Conservation (phyloP, 2,113 vertebrate genomes). For the Vidua macroura region DNA sequence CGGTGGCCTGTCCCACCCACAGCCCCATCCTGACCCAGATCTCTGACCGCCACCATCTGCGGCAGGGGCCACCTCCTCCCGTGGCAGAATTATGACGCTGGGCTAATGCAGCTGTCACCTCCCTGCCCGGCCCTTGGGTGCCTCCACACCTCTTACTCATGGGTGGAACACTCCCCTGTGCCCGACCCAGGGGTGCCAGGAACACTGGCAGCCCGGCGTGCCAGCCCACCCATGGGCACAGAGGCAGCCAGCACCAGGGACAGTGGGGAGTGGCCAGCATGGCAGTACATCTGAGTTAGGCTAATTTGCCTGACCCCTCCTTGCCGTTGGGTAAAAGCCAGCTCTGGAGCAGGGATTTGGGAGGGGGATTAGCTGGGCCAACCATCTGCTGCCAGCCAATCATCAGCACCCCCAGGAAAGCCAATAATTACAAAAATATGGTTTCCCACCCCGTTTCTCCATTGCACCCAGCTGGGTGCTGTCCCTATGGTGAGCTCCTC, state of each 20-base stretch:
- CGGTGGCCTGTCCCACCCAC: neutral
- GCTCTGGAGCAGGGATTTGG: constrained; percentile 47
- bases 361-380: constrained; percentile 59
- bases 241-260: accelerated
- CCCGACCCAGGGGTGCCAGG: accelerated
- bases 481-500: accelerated
- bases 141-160: constrained; percentile 37
- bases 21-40: constrained; percentile 71
- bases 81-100: constrained; percentile 70
- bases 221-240: accelerated
- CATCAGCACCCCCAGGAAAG: constrained; percentile 38
- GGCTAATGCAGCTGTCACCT: constrained; percentile 75
- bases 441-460: neutral
- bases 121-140: constrained; percentile 65
- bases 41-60: constrained; percentile 74
- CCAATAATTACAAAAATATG: constrained; percentile 62
- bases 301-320: constrained; percentile 5
- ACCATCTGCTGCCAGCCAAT: constrained; percentile 70
- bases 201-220: accelerated
- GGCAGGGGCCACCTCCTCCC: constrained; percentile 65
- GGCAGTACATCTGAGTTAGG: neutral
- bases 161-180: neutral
- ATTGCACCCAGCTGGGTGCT: too few relatives aligned
- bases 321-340: constrained; percentile 2
- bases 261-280: accelerated